A percentile compares a stretch with the other conserved stretches of the same genome.
These are phyloP conservation scores for Trochalopteron elliotii DNA, from an alignment of 2,113 vertebrate species.

Conservation along the genomic window DNA sequence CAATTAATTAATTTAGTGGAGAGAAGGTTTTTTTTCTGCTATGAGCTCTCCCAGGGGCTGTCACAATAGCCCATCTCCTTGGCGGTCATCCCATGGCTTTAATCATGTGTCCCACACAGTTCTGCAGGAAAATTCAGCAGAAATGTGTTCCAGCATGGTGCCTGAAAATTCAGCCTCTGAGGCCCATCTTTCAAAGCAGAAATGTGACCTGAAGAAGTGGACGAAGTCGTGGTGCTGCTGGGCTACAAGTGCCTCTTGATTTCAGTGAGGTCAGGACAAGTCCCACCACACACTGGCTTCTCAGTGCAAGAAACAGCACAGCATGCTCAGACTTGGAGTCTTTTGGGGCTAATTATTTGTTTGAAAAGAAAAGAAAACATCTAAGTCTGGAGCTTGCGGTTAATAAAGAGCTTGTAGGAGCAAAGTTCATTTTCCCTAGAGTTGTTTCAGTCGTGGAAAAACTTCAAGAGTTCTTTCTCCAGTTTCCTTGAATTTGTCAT, in stretches of 20 bases:
- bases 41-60: slow-evolving; percentile 25
- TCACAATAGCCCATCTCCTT: neutral
- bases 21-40: neutral
- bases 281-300: neutral
- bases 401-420: neutral
- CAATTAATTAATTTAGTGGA: slow-evolving; percentile 54
- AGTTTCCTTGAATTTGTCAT: neutral
- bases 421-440: neutral
- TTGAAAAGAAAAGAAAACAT: neutral
- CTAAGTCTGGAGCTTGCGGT: neutral
- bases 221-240: neutral
- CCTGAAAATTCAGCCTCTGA: neutral
- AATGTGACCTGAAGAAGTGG: neutral
- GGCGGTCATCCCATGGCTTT: slow-evolving; percentile 11
- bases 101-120: neutral
- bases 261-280: neutral
- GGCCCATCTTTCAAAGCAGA: neutral
- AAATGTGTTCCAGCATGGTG: neutral
- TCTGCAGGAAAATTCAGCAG: neutral
- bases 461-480: neutral
- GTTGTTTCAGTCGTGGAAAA: neutral
- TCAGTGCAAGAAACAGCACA: neutral
- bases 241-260: neutral
- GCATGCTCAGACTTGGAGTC: neutral
- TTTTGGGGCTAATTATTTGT: neutral